Percentiles rank a stretch among this genome's conserved stretches.
These are phyloP conservation scores for Cantharis flavilabris DNA, from an alignment of 2,888 invertebrate species.

Conservation along the genomic window DNA sequence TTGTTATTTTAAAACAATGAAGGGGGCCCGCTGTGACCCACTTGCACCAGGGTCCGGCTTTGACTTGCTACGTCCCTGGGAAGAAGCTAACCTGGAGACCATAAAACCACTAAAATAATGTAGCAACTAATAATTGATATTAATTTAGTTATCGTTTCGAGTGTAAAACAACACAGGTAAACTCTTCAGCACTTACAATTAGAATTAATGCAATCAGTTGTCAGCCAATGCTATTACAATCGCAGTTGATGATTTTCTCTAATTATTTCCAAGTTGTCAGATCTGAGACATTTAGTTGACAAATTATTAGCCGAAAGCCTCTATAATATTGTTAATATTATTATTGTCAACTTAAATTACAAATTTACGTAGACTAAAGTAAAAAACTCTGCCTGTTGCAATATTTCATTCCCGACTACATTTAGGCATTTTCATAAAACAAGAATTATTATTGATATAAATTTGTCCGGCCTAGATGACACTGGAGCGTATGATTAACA, in stretches of 20 bases:
- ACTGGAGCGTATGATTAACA: neutral
- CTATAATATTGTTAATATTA: too few species aligned
- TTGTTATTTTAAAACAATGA: too few species aligned
- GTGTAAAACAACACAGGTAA: neutral
- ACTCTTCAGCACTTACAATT: neutral
- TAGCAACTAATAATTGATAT: too few species aligned
- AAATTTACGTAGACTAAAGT: neutral
- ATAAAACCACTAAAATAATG: too few species aligned
- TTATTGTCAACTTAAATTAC: neutral
- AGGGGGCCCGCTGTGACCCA: too few species aligned
- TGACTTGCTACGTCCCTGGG: too few species aligned
- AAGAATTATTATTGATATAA: neutral
- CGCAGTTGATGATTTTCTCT: neutral
- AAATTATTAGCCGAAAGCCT: neutral
- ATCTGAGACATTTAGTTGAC: neutral
- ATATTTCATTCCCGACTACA: neutral
- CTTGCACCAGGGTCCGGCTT: too few species aligned
- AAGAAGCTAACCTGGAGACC: too few species aligned
- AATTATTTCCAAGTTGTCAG: neutral
- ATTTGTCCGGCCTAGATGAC: neutral
- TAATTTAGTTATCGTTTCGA: too few species aligned
- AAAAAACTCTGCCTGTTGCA: neutral
- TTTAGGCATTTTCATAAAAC: neutral
- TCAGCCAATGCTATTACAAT: neutral
- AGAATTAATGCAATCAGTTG: neutral